Base-by-base conservation (phyloP, 2,113 vertebrate genomes). In the Oncorhynchus tshawytscha region DNA sequence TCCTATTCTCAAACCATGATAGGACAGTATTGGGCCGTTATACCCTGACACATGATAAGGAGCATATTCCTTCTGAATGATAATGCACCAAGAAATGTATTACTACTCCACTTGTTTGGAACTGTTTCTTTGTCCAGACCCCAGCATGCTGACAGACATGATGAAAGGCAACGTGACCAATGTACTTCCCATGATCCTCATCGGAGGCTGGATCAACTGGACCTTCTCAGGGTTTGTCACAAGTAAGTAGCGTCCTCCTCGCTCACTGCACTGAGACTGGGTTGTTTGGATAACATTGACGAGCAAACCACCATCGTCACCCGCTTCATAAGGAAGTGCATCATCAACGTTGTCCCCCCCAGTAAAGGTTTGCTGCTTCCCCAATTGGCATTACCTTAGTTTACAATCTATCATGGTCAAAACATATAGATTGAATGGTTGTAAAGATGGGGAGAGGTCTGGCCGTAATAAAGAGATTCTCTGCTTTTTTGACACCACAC, bases 141-240 rank as follows among this genome's bases (percentile, higher is more conserved):
- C 98, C 69, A 98, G 96, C 80, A 99, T 99, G 98, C 85, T 99
- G 86, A 99, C 97, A 13, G 97, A 99, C 82, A 99, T 99, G 97
- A 99, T 99, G 97, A 99, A 99, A 86, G 98, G 98, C 83, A 99
- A 99, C n/a, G 96, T 99, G 73, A 99, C 98, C 48, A 99, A 99
- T 1, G 98, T 99, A 49, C 95, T 99, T 85, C 98, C 98, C 24
- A 99, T 99, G 98, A 99, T 99, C 86, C 95, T 99, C 67, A 99
- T 99, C 0, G 98, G 97, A 4, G 98, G 98, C 1, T 99, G 98
- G 98, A 99, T 99, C 91, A 99, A 99, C 90, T 98, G 98, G 98
- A 99, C 98, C 0, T 99, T 99, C 84, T 99, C 97, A 0, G 98
- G 98, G 81, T 99, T 99, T 91, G 98, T 99, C 79, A 99, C 98